Evolutionary conservation across 2,888 invertebrate species (phyloP), one percentile per base, ranked within the genome.

Genomic region (Dexiosoma caninum): DNA sequence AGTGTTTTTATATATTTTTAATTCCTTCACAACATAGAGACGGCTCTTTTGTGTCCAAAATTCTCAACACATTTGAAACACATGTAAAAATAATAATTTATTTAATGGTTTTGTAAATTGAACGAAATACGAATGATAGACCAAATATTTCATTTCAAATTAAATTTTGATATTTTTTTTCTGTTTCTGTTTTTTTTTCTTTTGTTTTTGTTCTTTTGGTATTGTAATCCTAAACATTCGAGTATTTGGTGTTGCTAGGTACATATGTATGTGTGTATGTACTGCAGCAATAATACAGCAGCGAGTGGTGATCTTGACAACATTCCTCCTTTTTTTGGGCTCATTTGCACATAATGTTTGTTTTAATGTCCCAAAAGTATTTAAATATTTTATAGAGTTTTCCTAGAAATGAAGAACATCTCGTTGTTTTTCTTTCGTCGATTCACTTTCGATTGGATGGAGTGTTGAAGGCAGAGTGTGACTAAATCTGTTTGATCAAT

Each of bases 181-280:
- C 37, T 8, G 27, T 59, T 67, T 32, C n/a, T n/a, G n/a, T n/a
- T n/a, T n/a, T n/a, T n/a, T n/a, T n/a, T n/a, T n/a, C n/a, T n/a
- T n/a, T n/a, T n/a, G n/a, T n/a, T n/a, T n/a, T n/a, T n/a, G n/a
- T n/a, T n/a, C n/a, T n/a, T n/a, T n/a, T n/a, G n/a, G n/a, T n/a
- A 57, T 42, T 70, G 60, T 60, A 76, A 80, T 71, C 70, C 71
- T 62, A 67, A 80, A 51, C 80, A 76, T 27, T n/a, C n/a, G n/a
- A n/a, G n/a, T 71, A 71, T 66, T 71, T 64, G 16, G 57, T 66
- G 9, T 40, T 21, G 9, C 1, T n/a, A n/a, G n/a, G n/a, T n/a
- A n/a, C n/a, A n/a, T n/a, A n/a, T n/a, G n/a, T n/a, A n/a, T n/a
- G n/a, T n/a, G n/a, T n/a, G n/a, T n/a, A n/a, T n/a, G n/a, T n/a